A percentile compares a stretch with the other conserved stretches of the same genome.
Evolutionary conservation across 2,888 invertebrate species (phyloP).

Genomic region (Zygaena filipendulae): DNA sequence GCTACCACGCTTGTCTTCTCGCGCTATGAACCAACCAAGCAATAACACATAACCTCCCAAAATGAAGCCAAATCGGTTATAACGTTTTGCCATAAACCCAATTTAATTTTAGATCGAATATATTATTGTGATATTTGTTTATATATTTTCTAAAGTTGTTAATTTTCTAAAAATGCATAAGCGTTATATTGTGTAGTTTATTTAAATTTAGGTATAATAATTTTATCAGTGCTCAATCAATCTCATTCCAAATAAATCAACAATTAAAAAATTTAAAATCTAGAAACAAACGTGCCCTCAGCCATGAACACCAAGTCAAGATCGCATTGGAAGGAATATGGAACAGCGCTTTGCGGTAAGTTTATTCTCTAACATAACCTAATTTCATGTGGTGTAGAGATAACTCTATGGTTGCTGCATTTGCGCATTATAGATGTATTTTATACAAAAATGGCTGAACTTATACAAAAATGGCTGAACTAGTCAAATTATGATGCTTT

Average conservation of each 20-base stretch:
- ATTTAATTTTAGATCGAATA: constrained; percentile 63
- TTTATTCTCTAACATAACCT: constrained; percentile 49
- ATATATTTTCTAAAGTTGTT: constrained; percentile 53
- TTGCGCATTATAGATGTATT: no score
- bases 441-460: no score
- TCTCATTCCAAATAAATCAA: constrained; percentile 61
- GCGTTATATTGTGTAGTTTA: constrained; percentile 50
- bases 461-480: no score
- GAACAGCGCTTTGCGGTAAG: constrained; percentile 66
- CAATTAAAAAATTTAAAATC: constrained; percentile 23
- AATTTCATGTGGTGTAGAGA: constrained; percentile 3
- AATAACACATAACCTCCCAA: constrained; percentile 66
- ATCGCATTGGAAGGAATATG: constrained; percentile 69
- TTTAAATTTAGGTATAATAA: constrained; percentile 35
- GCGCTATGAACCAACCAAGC: constrained; percentile 60
- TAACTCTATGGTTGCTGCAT: no score
- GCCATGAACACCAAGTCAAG: constrained; percentile 65
- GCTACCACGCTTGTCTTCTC: constrained; percentile 41
- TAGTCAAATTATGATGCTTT: no score
- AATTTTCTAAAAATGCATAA: constrained; percentile 59
- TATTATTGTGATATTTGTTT: constrained; percentile 67
- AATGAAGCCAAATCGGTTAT: constrained; percentile 67
- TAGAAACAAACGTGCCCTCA: no score
- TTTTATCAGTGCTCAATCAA: constrained; percentile 63
- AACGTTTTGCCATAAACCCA: constrained; percentile 56